Evolutionary conservation across 2,797 vertebrate species (phyloP).

Genomic region (Avahi laniger): DNA sequence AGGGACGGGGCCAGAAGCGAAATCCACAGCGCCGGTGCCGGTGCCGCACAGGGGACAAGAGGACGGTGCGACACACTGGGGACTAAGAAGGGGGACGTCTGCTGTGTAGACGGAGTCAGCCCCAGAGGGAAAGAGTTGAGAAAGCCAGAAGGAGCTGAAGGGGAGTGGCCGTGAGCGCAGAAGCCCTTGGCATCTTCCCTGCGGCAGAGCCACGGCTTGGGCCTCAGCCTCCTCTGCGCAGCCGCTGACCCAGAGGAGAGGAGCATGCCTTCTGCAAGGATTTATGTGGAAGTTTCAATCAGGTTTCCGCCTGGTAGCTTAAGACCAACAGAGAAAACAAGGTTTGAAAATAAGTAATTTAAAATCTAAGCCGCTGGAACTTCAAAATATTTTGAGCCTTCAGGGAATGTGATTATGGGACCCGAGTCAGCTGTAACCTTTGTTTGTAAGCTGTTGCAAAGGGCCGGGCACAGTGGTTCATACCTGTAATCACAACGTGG

Average conservation of each 20-base stretch:
- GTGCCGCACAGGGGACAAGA: not conserved
- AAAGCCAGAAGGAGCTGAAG: too few relatives aligned
- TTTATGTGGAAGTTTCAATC: not conserved
- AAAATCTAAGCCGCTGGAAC: not conserved
- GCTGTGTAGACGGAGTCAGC: too few relatives aligned
- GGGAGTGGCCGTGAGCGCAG: not conserved
- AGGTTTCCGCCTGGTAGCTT: not conserved
- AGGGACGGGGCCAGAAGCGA: not conserved
- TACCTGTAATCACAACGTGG: not conserved
- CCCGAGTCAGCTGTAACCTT: not conserved
- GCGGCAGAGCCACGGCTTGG: too few relatives aligned
- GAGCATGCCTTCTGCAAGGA: accelerated
- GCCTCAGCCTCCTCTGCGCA: not conserved
- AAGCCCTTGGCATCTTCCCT: not conserved
- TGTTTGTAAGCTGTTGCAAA: too few relatives aligned
- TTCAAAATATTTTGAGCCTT: not conserved
- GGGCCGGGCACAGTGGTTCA: not conserved
- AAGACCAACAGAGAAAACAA: not conserved
- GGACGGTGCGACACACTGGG: not conserved
- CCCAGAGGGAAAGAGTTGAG: not conserved
- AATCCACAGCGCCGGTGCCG: not conserved
- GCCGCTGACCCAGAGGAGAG: not conserved
- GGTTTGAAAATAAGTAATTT: not conserved
- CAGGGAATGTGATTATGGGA: not conserved
- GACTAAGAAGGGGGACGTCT: not conserved